Base-by-base conservation (phyloP, 2,113 vertebrate species). In the Struthidea cinerea region DNA sequence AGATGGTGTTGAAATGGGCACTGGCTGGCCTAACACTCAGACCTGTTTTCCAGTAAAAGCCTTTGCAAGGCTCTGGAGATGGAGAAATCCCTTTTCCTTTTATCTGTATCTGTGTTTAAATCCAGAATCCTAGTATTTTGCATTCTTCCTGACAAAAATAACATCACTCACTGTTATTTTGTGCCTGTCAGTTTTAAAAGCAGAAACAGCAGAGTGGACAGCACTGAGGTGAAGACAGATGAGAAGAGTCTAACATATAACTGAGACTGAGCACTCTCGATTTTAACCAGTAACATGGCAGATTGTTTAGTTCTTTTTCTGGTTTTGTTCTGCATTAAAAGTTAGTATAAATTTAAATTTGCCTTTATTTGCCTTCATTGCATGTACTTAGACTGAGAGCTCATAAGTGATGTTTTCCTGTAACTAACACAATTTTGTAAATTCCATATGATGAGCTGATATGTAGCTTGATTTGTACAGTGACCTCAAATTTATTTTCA, bases 141-240 rank as follows among this genome's bases (percentile, higher is more conserved):
- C 47, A 35, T 91, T 71, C 22, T 69, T 59, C 46, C 46, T 91
- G 75, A 56, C 33, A 79, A 76, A 78, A 93, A 30, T 39, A 24
- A 4, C 6, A 27, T 67, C 8, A n/a, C n/a, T 82, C 23, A 10
- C 26, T 41, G 5, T 52, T 87, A 41, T 7, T 89, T 75, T 2
- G 9, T 52, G n/a, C 28, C 52, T 86, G 32, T 10, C 26, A 50
- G 23, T 80, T 94, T 91, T 80, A 59, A 87, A 79, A 93, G 50
- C 23, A 88, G 44, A 71, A 86, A 59, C 41, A 71, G 41, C 39
- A 33, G 33, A 16, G 23, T 69, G 64, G 26, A 30, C 64, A 84
- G 37, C 16, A 16, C 17, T 56, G 44, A 76, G 44, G 11, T 57
- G 10, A 81, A 57, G 35, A 35, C 33, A 59, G 30, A 50, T 53